A percentile compares a stretch with the other conserved stretches of the same genome.
Conservation (phyloP, 2,113 vertebrate species). For the Rhombomys opimus region DNA sequence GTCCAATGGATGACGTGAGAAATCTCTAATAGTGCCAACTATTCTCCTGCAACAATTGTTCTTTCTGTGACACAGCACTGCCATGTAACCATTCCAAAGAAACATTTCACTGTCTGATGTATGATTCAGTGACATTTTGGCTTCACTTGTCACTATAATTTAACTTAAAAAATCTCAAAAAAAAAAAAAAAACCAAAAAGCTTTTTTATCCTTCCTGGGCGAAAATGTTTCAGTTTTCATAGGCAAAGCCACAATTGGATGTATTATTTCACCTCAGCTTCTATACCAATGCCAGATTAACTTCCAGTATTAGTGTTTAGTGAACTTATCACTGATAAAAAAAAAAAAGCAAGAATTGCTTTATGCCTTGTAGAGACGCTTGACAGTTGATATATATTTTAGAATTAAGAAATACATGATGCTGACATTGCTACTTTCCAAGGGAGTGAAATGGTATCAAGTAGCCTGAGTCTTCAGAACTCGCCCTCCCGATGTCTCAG, state of each 20-base stretch:
- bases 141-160: neutral
- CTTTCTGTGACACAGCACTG: neutral
- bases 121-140: constrained; percentile 11
- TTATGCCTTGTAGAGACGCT: neutral
- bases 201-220: neutral
- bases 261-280: neutral
- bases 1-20: neutral
- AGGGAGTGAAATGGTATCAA: neutral
- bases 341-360: neutral
- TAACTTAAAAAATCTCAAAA: neutral
- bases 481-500: neutral
- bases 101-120: neutral
- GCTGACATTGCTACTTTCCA: neutral
- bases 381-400: neutral
- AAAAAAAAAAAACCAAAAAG: neutral
- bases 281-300: neutral
- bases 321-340: neutral
- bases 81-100: neutral
- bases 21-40: neutral
- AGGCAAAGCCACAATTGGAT: neutral
- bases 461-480: neutral
- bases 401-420: neutral
- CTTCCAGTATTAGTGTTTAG: neutral
- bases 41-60: neutral
- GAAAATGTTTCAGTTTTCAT: neutral